Evolutionary conservation across 2,113 vertebrate species (phyloP).

Genomic region (Engystomops pustulosus): DNA sequence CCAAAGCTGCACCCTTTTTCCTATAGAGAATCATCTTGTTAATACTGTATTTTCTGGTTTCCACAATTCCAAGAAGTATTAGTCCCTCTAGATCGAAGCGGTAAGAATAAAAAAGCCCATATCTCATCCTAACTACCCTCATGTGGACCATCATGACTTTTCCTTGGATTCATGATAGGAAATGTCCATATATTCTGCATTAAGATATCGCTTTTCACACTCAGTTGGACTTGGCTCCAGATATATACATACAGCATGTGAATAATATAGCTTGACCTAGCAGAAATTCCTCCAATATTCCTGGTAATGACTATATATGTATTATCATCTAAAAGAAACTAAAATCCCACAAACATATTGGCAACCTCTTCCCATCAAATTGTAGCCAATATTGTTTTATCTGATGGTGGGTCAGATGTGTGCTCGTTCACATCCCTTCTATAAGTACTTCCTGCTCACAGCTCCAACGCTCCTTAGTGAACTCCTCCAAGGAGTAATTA

Average conservation of each 20-base stretch:
- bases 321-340: not conserved
- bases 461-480: not conserved
- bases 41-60: not conserved
- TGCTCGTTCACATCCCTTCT: not conserved
- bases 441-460: slow-evolving; percentile 27
- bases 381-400: not conserved
- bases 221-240: not conserved
- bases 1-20: not conserved
- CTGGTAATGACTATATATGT: not conserved
- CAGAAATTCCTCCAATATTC: not conserved
- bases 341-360: not conserved
- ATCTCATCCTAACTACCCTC: slow-evolving; percentile 10
- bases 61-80: not conserved
- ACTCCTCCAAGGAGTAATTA: slow-evolving; percentile 33
- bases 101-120: not conserved
- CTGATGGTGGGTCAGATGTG: slow-evolving; percentile 14
- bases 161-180: not conserved
- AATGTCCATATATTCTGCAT: not conserved
- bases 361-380: not conserved
- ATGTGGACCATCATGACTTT: not conserved
- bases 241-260: not conserved
- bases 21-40: not conserved
- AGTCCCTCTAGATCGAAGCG: slow-evolving; percentile 8
- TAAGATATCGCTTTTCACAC: not conserved
- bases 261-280: not conserved